Conservation (phyloP, 2,797 vertebrate genomes). For the Sparidentex hasta region DNA sequence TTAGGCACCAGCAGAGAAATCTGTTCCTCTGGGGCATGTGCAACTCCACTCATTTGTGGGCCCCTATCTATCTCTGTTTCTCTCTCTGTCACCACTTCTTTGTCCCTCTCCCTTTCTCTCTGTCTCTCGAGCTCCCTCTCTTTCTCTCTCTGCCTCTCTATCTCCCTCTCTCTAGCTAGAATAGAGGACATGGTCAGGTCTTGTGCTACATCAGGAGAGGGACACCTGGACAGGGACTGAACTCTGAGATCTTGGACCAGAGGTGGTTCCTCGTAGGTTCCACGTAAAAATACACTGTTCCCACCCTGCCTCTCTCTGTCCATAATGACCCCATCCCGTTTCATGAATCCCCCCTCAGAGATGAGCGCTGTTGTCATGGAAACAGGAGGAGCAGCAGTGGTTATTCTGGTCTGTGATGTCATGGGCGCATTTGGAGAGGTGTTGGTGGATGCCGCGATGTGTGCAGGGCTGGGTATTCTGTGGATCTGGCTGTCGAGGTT, state of each 20-base stretch:
- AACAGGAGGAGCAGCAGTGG: constrained; percentile 79
- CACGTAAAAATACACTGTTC: constrained; percentile 59
- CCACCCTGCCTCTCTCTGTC: constrained; percentile 77
- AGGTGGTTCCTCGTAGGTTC: constrained; percentile 71
- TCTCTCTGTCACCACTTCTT: constrained; percentile 66
- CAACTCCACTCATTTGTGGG: constrained; percentile 73
- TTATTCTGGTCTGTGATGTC: constrained; percentile 82
- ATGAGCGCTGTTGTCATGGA: constrained; percentile 75
- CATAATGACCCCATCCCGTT: constrained; percentile 81
- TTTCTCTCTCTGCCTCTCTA: constrained; percentile 70
- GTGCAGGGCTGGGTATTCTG: constrained; percentile 77
- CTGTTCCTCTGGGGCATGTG: constrained; percentile 75
- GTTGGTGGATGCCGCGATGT: constrained; percentile 68
- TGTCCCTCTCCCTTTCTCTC: constrained; percentile 67
- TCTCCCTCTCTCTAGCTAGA: constrained; percentile 81
- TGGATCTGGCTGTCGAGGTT: constrained; percentile 75
- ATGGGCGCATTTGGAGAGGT: constrained; percentile 74
- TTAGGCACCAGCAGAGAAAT: constrained; percentile 84
- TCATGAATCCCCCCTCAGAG: constrained; percentile 72
- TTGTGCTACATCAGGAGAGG: constrained; percentile 85
- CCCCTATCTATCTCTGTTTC: constrained; percentile 71
- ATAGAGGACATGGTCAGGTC: constrained; percentile 88
- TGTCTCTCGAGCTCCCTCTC: constrained; percentile 69
- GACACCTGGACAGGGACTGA: constrained; percentile 77
- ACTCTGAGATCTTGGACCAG: constrained; percentile 81